phyloP scores from a whole-genome alignment of 2,113 vertebrate genomes.

The Notarius quadriscutis region DNA sequence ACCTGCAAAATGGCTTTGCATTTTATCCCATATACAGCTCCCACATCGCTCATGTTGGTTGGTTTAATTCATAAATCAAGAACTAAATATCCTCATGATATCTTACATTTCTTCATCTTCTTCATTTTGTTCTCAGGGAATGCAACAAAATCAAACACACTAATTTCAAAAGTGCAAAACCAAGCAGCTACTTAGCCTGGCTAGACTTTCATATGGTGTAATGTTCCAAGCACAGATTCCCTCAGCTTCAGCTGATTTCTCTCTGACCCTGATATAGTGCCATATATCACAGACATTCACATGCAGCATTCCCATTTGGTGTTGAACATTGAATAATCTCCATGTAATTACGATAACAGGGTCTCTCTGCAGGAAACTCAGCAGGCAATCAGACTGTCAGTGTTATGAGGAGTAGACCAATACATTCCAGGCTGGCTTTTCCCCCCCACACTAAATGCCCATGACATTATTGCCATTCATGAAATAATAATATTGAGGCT shows the following conservation, averaged over 20 bases:
- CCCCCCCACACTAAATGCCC: conserved; percentile 9
- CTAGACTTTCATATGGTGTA: not conserved
- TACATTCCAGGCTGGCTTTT: not conserved
- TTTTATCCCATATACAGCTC: no score
- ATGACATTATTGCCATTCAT: conserved; percentile 1
- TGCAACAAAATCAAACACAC: not conserved
- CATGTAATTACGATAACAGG: conserved; percentile 31
- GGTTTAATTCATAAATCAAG: not conserved
- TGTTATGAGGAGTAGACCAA: conserved; percentile 3
- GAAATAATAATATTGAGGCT: not conserved
- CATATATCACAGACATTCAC: conserved; percentile 18
- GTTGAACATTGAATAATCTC: conserved; percentile 26
- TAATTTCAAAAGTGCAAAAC: not conserved
- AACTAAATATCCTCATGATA: not conserved
- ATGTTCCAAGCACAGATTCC: not conserved
- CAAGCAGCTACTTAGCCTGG: not conserved
- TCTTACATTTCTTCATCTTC: not conserved
- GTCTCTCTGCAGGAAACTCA: conserved; percentile 23
- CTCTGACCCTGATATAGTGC: not conserved
- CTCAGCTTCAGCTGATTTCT: not conserved
- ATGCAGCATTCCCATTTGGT: conserved; percentile 17
- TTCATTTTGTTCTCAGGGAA: not conserved
- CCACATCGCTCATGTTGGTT: not conserved
- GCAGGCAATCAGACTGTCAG: conserved; percentile 12
- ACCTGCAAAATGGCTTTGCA: not conserved